Base-by-base conservation (phyloP, 2,113 vertebrate species). In the Lophochroa leadbeateri region DNA sequence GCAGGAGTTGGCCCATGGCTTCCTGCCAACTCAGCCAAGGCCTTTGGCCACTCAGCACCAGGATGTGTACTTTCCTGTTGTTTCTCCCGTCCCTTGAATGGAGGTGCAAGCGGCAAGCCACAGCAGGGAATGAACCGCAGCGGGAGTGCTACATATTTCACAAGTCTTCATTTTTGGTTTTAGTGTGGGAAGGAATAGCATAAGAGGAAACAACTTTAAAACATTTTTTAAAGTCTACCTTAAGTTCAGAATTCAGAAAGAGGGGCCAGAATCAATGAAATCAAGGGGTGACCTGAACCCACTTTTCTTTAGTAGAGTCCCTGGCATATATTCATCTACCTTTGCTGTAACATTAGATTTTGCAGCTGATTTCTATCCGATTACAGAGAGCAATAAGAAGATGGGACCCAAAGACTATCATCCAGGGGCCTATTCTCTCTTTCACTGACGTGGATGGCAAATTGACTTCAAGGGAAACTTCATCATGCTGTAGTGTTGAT, bases 401-500 rank as follows among this genome's bases (percentile, higher is more conserved):
- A 88, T 65, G 81, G 72, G 44, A 82, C 47, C 65, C 50, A 35
- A 81, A 88, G 44, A 37, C 46, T 81, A 7, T 81, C 83, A 86
- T 50, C 60, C 10, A 60, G 76, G 61, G 27, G 10, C 35, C 52
- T 93, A 7, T 81, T 86, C 65, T 84, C 1, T 0, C 52, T 86
- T 89, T 82, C 74, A 24, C 17, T 89, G 64, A 37, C 1, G 0
- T 82, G 72, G 74, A 82, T 94, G 72, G 92, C 72, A 86, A 96
- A 95, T 39, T 84, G 83, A 87, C 86, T 92, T 92, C 65, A 82
- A 72, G 70, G 41, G 44, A 87, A 94, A 37, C 61, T 93, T 87
- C 52, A 87, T 92, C 95, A 79, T 72, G 72, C 83, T 86, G 65
- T 72, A 89, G 81, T 41, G 58, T 76, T 93, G 80, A 86, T 87